Evolutionary conservation across 2,113 vertebrate genomes (phyloP).

Genomic region (Ivindomyrus marchei): DNA sequence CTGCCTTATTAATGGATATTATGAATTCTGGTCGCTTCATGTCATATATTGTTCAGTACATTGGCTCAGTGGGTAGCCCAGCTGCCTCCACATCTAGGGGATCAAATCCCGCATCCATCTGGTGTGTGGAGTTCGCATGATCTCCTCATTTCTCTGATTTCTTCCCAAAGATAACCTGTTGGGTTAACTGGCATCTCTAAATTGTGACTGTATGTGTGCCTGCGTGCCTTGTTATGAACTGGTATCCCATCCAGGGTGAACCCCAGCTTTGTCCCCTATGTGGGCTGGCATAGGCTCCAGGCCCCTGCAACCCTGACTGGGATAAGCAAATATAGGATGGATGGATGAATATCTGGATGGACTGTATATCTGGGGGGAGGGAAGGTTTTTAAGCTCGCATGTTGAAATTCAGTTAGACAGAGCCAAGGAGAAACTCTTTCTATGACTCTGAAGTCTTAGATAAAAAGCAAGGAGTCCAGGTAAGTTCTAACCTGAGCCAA

Average conservation of each 20-base stretch:
- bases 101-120: not conserved
- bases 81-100: not conserved
- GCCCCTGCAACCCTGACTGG: too few relatives aligned
- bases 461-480: not conserved
- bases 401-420: not conserved
- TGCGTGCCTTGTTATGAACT: too few relatives aligned
- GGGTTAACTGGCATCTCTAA: not conserved
- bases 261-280: too few relatives aligned
- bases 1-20: not conserved
- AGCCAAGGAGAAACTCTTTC: not conserved
- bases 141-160: not conserved
- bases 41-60: not conserved
- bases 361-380: not conserved
- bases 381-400: not conserved
- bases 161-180: not conserved
- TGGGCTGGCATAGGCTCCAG: too few relatives aligned
- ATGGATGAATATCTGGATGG: not conserved
- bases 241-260: too few relatives aligned
- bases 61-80: not conserved
- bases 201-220: not conserved
- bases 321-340: not conserved
- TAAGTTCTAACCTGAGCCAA: not conserved
- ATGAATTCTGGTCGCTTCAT: not conserved
- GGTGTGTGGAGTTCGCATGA: not conserved
- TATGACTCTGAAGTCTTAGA: not conserved